phyloP scores from a whole-genome alignment of 2,113 vertebrate species.

The Neolamprologus falcicula region DNA sequence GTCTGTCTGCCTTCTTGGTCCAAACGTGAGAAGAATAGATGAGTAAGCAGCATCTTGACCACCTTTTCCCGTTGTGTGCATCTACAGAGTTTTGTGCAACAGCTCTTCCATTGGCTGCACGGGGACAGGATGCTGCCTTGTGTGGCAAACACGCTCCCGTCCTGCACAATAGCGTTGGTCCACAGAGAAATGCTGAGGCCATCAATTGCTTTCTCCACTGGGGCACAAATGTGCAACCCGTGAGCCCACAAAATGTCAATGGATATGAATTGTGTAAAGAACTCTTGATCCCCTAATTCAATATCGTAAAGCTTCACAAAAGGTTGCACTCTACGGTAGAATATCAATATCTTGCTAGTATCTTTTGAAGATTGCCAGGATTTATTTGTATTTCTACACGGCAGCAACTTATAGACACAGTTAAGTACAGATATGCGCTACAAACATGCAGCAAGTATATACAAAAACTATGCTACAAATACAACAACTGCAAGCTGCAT shows the following conservation, averaged over 20 bases:
- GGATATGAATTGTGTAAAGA: constrained; percentile 43
- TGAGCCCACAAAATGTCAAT: constrained; percentile 41
- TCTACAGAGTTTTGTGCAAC: not conserved
- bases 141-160: not conserved
- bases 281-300: constrained; percentile 46
- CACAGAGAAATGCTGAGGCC: constrained; percentile 31
- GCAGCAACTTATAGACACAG: not conserved
- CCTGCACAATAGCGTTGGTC: not conserved
- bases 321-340: not conserved
- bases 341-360: not conserved
- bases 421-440: not conserved
- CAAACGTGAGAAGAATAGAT: constrained; percentile 42
- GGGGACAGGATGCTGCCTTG: not conserved
- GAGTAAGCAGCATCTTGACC: constrained; percentile 14
- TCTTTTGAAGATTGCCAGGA: not conserved
- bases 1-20: not conserved
- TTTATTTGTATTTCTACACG: not conserved
- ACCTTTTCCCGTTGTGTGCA: constrained; percentile 27
- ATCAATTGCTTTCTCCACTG: constrained; percentile 32
- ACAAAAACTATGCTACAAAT: not conserved
- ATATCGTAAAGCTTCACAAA: constrained; percentile 18
- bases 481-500: not conserved
- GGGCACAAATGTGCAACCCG: constrained; percentile 9
- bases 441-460: not conserved
- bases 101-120: not conserved